Percentiles rank a stretch among this genome's conserved stretches.
These are phyloP conservation scores for Frankliniella fusca DNA, from an alignment of 2,888 invertebrate genomes.

Conservation along the genomic window DNA sequence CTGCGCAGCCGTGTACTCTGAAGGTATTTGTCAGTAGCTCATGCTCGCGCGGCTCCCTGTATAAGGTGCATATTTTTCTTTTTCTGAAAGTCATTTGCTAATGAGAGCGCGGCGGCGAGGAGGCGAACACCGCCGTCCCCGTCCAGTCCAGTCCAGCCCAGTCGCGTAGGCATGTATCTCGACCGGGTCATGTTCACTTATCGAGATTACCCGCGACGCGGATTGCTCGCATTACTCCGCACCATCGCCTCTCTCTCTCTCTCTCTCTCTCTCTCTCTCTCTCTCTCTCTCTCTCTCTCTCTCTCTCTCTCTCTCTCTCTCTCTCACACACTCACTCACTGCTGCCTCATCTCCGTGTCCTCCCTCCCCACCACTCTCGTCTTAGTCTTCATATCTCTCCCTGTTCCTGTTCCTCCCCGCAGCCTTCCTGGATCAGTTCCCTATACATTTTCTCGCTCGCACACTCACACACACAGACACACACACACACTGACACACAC, in stretches of 20 bases:
- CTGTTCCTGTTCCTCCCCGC: too few species aligned
- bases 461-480: too few species aligned
- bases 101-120: neutral
- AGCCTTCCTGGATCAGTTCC: too few species aligned
- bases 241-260: neutral
- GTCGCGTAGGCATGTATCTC: neutral
- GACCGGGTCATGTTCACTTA: neutral
- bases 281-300: conserved; percentile 1
- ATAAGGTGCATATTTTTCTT: neutral
- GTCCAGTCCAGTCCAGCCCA: neutral
- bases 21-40: too few species aligned
- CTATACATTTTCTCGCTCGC: too few species aligned
- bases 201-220: too few species aligned
- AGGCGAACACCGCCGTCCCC: neutral
- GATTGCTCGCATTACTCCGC: neutral
- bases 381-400: neutral
- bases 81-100: neutral
- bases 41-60: too few species aligned
- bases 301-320: neutral
- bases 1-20: too few species aligned
- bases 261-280: conserved; percentile 1
- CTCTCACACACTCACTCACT: neutral
- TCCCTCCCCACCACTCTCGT: neutral
- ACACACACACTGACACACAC: too few species aligned
- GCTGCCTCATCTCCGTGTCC: neutral